Conservation (phyloP, 2,797 vertebrate species). For the Otolemur crassicaudatus region DNA sequence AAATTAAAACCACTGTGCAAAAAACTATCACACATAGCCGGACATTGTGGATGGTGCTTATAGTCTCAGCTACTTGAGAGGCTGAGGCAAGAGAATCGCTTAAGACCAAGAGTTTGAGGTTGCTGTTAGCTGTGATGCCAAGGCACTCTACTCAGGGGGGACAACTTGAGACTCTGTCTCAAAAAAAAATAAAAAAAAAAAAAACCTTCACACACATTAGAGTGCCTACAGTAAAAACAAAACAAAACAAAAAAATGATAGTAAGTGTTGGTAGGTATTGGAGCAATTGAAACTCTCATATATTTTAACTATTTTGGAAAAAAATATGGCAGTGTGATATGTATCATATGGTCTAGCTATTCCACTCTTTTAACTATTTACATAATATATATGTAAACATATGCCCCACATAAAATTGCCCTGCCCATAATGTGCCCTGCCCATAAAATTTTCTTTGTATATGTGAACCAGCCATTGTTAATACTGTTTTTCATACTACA, state of each 20-base stretch:
- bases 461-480: too few species aligned
- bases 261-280: background rate
- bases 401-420: background rate
- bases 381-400: background rate
- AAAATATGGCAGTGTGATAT: background rate
- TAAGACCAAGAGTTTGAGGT: too few species aligned
- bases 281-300: background rate
- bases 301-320: background rate
- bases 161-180: too few species aligned
- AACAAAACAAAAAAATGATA: background rate
- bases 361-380: background rate
- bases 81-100: too few species aligned
- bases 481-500: too few species aligned
- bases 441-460: background rate
- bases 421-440: background rate
- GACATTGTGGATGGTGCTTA: too few species aligned
- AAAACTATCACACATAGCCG: background rate
- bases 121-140: too few species aligned
- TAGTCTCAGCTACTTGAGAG: too few species aligned
- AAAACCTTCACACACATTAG: background rate
- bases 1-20: background rate
- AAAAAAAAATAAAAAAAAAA: too few species aligned
- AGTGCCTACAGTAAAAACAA: background rate
- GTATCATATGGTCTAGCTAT: background rate
- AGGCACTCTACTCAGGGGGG: too few species aligned